A percentile compares a stretch with the other conserved stretches of the same genome.
Evolutionary conservation across 1,140 invertebrate genomes (phyloP).

Genomic region (Drosophila simulans): DNA sequence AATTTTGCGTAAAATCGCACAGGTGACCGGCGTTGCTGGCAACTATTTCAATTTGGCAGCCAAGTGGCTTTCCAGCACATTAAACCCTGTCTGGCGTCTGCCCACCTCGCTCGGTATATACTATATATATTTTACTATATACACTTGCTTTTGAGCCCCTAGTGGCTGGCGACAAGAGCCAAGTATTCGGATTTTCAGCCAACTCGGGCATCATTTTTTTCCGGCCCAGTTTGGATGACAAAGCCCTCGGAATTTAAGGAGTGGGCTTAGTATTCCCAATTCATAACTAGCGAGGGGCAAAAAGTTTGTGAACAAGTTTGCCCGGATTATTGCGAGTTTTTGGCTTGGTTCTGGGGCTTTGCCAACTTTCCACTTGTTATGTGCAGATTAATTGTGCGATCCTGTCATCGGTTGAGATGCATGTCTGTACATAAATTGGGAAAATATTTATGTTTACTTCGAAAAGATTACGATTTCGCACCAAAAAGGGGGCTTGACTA

Average conservation of each 20-base stretch:
- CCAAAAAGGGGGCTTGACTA: too few species aligned
- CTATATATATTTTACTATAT: neutral
- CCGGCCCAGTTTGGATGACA: neutral
- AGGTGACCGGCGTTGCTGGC: conserved; percentile 23
- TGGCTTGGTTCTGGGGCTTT: conserved; percentile 1
- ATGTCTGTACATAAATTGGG: neutral
- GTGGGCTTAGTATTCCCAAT: conserved; percentile 11
- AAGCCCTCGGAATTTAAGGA: too few species aligned
- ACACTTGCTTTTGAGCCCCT: neutral
- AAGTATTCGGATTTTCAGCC: conserved; percentile 11
- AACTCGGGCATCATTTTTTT: neutral
- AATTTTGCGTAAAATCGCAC: conserved; percentile 46
- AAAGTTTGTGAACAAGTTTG: conserved; percentile 32
- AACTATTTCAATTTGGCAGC: conserved; percentile 59
- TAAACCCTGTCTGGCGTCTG: conserved; percentile 33
- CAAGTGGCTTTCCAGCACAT: conserved; percentile 54
- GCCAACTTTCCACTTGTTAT: conserved; percentile 19
- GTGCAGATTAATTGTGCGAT: conserved; percentile 22
- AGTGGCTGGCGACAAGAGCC: conserved; percentile 5
- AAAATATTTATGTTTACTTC: neutral
- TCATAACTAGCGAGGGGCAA: conserved; percentile 13
- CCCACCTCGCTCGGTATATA: neutral
- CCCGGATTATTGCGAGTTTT: conserved; percentile 21
- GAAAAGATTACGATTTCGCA: neutral
- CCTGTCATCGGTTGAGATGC: neutral